Base-by-base conservation (phyloP, 2,888 invertebrate genomes). In the Cacoxenus indagator region DNA sequence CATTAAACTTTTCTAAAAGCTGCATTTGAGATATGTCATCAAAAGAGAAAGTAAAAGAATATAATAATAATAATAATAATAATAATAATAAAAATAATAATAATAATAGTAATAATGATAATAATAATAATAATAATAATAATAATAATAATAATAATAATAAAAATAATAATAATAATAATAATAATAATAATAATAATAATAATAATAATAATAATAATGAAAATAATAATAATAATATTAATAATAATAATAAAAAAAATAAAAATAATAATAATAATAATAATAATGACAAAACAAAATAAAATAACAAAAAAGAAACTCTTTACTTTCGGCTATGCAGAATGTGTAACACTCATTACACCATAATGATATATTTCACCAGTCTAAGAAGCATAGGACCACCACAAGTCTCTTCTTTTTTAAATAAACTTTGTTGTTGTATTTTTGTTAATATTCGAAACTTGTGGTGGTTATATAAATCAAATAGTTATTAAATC, bases 201-300 rank as follows among this genome's bases (percentile, higher is more conserved):
- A 48, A 27, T 48, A 48, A 48, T 8, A 48, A 2, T 27, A 26
- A 27, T 26, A 64, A 24, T 6, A 14, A 46, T 4, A 14, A 45
- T 1, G 3, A 46, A 43, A 45, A 26, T 1, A 24, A 64, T 66
- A 71, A 59, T 68, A 67, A 68, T 65, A 68, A 68, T n/a, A 74
- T 17, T 17, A 29, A 57, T 29, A 57, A 8, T 4, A 9, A 31
- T 6, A 31, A 31, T 4, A 31, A 31, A 31, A 37, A 5, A 37
- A 37, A 37, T 37, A 8, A 37, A 37, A 37, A 37, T 8, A 37
- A 37, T 14, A 37, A 37, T 24, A 22, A 57, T 29, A 57, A 8
- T 37, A 37, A 37, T 37, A 37, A 51, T 8, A 22, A 51, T 9
- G 19, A 19, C 22, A 17, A 17, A 51, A 22, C 22, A 51, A 51